Evolutionary conservation across 2,113 vertebrate genomes (phyloP).

Genomic region (Barnardius zonarius): DNA sequence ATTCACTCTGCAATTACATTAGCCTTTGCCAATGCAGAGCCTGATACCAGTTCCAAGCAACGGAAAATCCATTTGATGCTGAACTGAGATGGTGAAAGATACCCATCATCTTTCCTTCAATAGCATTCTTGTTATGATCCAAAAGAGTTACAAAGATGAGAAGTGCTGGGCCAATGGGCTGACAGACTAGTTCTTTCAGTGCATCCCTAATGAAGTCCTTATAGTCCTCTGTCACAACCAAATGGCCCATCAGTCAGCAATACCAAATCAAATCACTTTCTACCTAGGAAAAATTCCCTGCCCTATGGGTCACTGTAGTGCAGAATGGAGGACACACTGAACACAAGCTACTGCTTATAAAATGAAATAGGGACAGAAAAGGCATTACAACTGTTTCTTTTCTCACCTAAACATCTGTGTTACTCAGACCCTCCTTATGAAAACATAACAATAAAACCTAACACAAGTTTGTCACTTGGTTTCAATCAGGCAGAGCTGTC

Average conservation of each 20-base stretch:
- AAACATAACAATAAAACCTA: background rate
- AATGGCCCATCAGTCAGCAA: background rate
- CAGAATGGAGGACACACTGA: background rate
- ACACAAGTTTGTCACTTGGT: background rate
- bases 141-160: background rate
- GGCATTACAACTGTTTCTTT: background rate
- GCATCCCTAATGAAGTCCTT: background rate
- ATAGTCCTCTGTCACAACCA: background rate
- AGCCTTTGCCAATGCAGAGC: background rate
- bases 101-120: background rate
- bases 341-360: background rate
- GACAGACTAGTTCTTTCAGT: background rate
- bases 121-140: background rate
- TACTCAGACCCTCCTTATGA: background rate
- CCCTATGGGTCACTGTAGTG: background rate
- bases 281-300: background rate
- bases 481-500: background rate
- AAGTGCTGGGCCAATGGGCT: background rate
- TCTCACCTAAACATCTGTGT: background rate
- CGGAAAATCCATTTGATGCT: slow-evolving; percentile 4
- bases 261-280: background rate
- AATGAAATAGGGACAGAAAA: background rate
- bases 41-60: background rate
- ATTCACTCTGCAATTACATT: background rate
- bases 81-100: background rate